Percentiles rank a stretch among this genome's conserved stretches.
phyloP scores from a whole-genome alignment of 2,888 invertebrate species.

The Drosophila testacea region DNA sequence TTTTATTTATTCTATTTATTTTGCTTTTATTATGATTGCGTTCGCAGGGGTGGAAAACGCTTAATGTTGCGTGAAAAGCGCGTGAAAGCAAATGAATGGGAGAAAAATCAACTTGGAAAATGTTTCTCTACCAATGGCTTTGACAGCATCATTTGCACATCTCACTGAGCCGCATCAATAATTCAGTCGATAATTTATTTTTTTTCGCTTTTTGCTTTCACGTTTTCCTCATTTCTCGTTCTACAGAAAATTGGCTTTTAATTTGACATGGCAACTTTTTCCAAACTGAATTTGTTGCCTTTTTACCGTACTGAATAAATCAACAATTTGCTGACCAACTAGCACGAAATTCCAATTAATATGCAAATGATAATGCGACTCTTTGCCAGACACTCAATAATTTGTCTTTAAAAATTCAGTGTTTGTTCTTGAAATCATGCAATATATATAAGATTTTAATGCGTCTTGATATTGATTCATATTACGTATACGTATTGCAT shows the following conservation, averaged over 20 bases:
- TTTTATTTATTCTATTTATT: slow-evolving; percentile 43
- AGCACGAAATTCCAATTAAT: slow-evolving; percentile 62
- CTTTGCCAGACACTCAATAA: background rate
- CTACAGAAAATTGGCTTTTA: slow-evolving; percentile 53
- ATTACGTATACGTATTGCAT: slow-evolving; percentile 1
- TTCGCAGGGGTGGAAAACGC: slow-evolving; percentile 32
- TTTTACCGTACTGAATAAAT: slow-evolving; percentile 47
- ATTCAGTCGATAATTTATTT: slow-evolving; percentile 56
- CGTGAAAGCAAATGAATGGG: slow-evolving; percentile 59
- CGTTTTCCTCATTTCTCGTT: slow-evolving; percentile 1
- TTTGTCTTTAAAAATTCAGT: background rate
- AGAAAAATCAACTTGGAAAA: slow-evolving; percentile 54
- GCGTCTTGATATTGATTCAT: background rate
- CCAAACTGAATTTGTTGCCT: slow-evolving; percentile 22
- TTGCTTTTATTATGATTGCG: slow-evolving; percentile 25
- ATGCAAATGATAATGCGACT: slow-evolving; percentile 59
- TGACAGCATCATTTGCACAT: slow-evolving; percentile 67
- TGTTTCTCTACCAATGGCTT: slow-evolving; percentile 27
- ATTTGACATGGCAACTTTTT: slow-evolving; percentile 39
- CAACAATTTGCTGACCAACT: slow-evolving; percentile 60
- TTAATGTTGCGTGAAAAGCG: slow-evolving; percentile 75
- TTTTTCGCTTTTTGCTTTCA: slow-evolving; percentile 1
- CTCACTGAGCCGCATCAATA: slow-evolving; percentile 58
- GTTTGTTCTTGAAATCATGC: background rate
- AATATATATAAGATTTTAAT: background rate